These are phyloP conservation scores for Protobothrops flavoviridis DNA, from an alignment of 2,113 vertebrate genomes.

Conservation along the genomic window DNA sequence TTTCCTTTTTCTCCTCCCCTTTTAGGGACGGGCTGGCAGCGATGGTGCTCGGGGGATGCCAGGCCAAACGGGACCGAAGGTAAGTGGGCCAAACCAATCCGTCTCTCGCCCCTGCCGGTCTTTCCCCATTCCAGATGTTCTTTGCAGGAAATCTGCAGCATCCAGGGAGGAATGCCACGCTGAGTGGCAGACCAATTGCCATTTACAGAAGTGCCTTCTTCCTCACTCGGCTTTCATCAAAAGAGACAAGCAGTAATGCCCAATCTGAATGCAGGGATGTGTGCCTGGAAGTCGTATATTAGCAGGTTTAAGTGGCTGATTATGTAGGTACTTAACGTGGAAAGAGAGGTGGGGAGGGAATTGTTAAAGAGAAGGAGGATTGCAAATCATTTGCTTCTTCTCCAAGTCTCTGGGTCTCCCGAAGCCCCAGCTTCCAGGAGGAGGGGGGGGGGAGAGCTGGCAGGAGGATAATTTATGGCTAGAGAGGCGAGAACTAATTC, in stretches of 20 bases:
- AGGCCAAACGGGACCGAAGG: conserved; percentile 94
- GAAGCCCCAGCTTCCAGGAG: conserved; percentile 19
- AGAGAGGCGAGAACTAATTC: conserved; percentile 5
- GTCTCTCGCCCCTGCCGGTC: rapidly evolving
- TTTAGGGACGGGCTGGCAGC: conserved; percentile 89
- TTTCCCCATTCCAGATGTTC: not conserved
- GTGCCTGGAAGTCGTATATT: conserved; percentile 43
- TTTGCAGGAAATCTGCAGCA: not conserved
- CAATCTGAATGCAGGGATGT: conserved; percentile 32
- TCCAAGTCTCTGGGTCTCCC: conserved; percentile 9
- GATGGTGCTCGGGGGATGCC: conserved; percentile 97
- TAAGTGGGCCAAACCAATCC: conserved; percentile 1
- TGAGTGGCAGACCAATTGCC: not conserved
- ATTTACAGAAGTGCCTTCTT: not conserved
- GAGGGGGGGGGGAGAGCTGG: conserved; percentile 7
- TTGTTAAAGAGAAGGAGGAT: conserved; percentile 21
- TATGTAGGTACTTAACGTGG: conserved; percentile 36
- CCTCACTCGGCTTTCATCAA: conserved; percentile 3
- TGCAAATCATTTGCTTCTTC: conserved; percentile 33
- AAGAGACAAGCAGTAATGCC: conserved; percentile 3
- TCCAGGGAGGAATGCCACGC: not conserved
- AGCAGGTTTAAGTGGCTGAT: conserved; percentile 48
- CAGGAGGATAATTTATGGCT: not conserved
- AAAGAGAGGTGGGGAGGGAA: not conserved
- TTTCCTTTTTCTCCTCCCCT: not conserved